Evolutionary conservation across 1,140 invertebrate species (phyloP), one percentile per base, ranked within the genome.

Genomic region (Stenopsyche tienmushanensis): DNA sequence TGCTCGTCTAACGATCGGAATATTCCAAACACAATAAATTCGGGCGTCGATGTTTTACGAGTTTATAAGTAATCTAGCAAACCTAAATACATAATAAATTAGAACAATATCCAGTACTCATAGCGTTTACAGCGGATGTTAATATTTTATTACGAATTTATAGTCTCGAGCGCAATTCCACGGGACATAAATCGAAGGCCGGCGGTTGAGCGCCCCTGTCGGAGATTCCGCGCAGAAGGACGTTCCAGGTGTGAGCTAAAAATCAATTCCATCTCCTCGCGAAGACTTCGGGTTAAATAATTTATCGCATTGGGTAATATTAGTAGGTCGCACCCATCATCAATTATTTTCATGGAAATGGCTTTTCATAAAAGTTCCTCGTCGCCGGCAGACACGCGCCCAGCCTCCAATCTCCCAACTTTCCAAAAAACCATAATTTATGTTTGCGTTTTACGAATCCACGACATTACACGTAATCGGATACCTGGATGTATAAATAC

Each of bases 231-330:
- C 44, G 7, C 29, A 13, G 53, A 57, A 57, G 53, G 53, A 18
- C 53, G 53, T 41, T n/a, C 26, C 25, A 34, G 53, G 24, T 57
- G 53, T 24, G 29, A 57, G 24, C 44, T 47, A 47, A 47, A 47
- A 47, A 47, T 47, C 44, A 47, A 47, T 47, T 47, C 17, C 7
- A 20, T 47, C 44, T 47, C 17, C 5, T 47, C 17, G 44, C 44
- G 5, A 47, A 47, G 44, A 8, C 44, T 18, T 20, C 44, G 44
- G 44, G 44, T 47, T 47, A 34, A 57, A 29, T 15, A 57, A 57
- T 34, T 34, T 41, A 41, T 57, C 29, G 20, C 21, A 57, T 57
- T 39, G 26, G 15, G 29, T 24, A 21, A 52, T 52, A 3, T n/a
- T 54, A 54, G 25, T 54, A 9, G 20, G 29, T 24, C 10, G 15